Conservation (phyloP, 1,140 invertebrate genomes). For the Mactra quadrangularis region DNA sequence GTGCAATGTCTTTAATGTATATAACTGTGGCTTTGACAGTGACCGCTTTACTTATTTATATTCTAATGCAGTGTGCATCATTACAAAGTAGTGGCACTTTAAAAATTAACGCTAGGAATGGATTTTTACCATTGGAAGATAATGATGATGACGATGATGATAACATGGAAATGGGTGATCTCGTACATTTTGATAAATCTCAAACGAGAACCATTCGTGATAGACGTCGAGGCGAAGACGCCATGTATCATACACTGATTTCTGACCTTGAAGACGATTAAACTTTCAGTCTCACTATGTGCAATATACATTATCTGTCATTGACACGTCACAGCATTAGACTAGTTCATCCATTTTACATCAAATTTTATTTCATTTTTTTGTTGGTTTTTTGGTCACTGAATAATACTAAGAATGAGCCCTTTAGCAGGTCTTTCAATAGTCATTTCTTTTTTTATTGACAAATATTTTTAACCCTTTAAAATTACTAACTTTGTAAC, state of each 20-base stretch:
- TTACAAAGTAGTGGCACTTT: slow-evolving; percentile 44
- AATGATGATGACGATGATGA: slow-evolving; percentile 60
- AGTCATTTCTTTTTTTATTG: too few species aligned
- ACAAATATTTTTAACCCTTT: too few species aligned
- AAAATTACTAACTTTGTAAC: too few species aligned
- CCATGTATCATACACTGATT: slow-evolving; percentile 42
- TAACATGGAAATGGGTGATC: slow-evolving; percentile 64
- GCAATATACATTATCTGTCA: too few species aligned
- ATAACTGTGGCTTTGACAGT: slow-evolving; percentile 72
- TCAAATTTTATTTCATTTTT: too few species aligned
- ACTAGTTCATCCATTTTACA: too few species aligned
- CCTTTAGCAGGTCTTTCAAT: too few species aligned
- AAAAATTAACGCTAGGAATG: slow-evolving; percentile 31
- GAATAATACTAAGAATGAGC: too few species aligned
- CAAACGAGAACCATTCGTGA: background rate
- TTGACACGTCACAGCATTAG: too few species aligned
- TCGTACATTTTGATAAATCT: slow-evolving; percentile 43
- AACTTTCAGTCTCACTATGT: too few species aligned
- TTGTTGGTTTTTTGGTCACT: too few species aligned
- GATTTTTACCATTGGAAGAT: slow-evolving; percentile 64
- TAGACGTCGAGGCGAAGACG: slow-evolving; percentile 11
- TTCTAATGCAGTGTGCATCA: slow-evolving; percentile 77
- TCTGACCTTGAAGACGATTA: slow-evolving; percentile 57
- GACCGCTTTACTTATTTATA: slow-evolving; percentile 70
- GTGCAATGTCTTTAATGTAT: slow-evolving; percentile 82